These are phyloP conservation scores for Stramonita haemastoma DNA, from an alignment of 2,888 invertebrate genomes.

Conservation along the genomic window DNA sequence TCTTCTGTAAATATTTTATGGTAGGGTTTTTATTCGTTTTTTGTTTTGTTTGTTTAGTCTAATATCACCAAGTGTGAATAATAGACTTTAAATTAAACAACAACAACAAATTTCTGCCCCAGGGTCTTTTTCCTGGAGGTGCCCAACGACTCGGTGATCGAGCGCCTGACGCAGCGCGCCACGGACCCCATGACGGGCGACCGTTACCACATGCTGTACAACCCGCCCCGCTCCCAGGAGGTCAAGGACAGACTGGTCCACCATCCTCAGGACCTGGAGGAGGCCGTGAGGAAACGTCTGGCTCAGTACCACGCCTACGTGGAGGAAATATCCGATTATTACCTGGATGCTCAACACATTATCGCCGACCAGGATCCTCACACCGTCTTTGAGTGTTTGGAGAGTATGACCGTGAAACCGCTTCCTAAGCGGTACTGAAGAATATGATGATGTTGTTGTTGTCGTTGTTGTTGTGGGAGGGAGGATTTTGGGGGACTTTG, in stretches of 20 bases:
- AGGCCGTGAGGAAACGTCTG: constrained; percentile 66
- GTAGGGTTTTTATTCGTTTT: too few relatives aligned
- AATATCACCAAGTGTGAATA: too few relatives aligned
- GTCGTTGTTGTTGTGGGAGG: background rate
- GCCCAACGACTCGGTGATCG: constrained; percentile 76
- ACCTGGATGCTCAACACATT: constrained; percentile 71
- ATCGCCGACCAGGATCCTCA: constrained; percentile 77
- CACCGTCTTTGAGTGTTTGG: constrained; percentile 77
- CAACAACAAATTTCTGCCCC: constrained; percentile 40
- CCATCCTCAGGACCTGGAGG: constrained; percentile 68
- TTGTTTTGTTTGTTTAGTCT: too few relatives aligned
- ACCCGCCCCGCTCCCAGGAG: constrained; percentile 76
- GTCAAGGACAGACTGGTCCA: constrained; percentile 68
- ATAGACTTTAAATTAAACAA: too few relatives aligned
- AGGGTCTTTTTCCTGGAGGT: constrained; percentile 77
- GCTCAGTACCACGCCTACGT: constrained; percentile 70
- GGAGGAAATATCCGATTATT: constrained; percentile 75
- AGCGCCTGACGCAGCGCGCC: constrained; percentile 73
- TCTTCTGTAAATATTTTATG: too few relatives aligned
- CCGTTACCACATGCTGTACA: constrained; percentile 76
- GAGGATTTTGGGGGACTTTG: too few relatives aligned
- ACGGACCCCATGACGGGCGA: constrained; percentile 77
- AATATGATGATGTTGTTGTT: background rate
- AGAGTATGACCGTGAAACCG: constrained; percentile 76
- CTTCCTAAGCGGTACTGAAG: constrained; percentile 65